These are phyloP conservation scores for Catharus ustulatus DNA, from an alignment of 2,797 vertebrate genomes.

Conservation along the genomic window DNA sequence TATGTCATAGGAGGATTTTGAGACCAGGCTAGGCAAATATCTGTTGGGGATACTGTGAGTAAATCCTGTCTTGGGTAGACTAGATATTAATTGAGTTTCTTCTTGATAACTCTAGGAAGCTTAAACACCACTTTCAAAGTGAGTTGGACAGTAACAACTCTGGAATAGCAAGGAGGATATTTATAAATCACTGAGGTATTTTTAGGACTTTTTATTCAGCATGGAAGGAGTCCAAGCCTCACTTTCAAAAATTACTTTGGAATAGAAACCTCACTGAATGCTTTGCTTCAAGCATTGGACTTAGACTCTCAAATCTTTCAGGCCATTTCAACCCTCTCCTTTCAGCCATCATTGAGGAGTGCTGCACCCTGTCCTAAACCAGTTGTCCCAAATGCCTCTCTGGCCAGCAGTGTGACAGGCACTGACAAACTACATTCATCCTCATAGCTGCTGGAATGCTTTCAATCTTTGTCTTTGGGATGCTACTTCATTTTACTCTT, in stretches of 20 bases:
- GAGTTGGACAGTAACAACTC: background rate
- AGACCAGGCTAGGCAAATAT: slow-evolving; percentile 19
- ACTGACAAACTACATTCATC: background rate
- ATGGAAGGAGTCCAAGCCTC: background rate
- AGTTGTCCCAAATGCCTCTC: background rate
- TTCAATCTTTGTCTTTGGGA: background rate
- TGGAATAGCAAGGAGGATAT: background rate
- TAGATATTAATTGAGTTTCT: slow-evolving; percentile 5
- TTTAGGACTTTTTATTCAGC: slow-evolving; percentile 1
- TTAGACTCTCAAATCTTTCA: background rate
- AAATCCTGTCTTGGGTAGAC: slow-evolving; percentile 5
- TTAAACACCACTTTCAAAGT: slow-evolving; percentile 35
- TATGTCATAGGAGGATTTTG: slow-evolving; percentile 27
- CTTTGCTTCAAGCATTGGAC: background rate
- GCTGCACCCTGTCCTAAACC: background rate
- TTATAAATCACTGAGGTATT: slow-evolving; percentile 29
- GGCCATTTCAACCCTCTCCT: background rate
- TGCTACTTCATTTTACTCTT: background rate
- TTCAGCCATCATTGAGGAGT: background rate
- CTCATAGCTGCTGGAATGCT: background rate
- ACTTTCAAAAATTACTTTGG: background rate
- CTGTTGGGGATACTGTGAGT: background rate
- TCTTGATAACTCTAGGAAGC: slow-evolving; percentile 12
- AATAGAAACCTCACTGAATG: background rate
- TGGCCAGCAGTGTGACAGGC: background rate